Evolutionary conservation across 37 sponge, comb jelly and placozoan genomes (phyloP).

Genomic region (Mnemiopsis leidyi): DNA sequence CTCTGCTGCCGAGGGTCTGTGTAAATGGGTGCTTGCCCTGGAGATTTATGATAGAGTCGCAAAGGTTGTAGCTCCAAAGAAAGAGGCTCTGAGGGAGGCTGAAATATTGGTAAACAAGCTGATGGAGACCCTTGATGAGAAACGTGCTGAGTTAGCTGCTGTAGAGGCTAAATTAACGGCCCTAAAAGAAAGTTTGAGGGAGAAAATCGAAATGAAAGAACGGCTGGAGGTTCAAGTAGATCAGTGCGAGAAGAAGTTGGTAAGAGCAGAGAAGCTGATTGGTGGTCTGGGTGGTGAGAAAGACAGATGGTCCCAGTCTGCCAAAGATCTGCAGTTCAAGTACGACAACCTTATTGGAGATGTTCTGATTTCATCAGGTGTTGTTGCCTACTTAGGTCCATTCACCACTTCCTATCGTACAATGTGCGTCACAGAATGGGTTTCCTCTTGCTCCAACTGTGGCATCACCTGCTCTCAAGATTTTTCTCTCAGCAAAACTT

Average conservation of each 20-base stretch:
- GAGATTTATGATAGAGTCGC: conserved; percentile 99
- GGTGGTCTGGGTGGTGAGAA: conserved; percentile 99
- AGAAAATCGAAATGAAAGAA: conserved; percentile 91
- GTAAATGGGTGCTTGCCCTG: conserved; percentile 93
- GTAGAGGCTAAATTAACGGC: conserved; percentile 90
- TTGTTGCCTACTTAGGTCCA: conserved; percentile 96
- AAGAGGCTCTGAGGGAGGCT: conserved; percentile 83
- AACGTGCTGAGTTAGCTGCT: conserved; percentile 92
- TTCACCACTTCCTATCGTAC: conserved; percentile 88
- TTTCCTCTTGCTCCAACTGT: conserved; percentile 75
- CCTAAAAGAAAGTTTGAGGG: conserved; percentile 82
- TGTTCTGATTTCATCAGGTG: conserved; percentile 92
- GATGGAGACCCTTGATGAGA: conserved; percentile 82
- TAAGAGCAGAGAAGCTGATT: conserved; percentile 96
- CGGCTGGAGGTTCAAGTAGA: conserved; percentile 89
- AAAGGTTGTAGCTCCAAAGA: conserved; percentile 98
- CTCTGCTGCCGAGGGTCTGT: conserved; percentile 97
- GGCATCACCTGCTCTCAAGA: conserved; percentile 81
- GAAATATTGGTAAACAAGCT: conserved; percentile 81
- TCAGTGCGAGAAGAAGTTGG: conserved; percentile 93
- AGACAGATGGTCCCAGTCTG: conserved; percentile 91
- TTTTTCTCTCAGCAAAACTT: conserved; percentile 85
- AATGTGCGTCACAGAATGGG: conserved; percentile 78
- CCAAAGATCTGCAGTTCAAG: conserved; percentile 76
- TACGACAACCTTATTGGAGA: conserved; percentile 97